Percentiles rank a stretch among this genome's conserved stretches.
Conservation (phyloP, 2,113 vertebrate species). For the Strix uralensis region DNA sequence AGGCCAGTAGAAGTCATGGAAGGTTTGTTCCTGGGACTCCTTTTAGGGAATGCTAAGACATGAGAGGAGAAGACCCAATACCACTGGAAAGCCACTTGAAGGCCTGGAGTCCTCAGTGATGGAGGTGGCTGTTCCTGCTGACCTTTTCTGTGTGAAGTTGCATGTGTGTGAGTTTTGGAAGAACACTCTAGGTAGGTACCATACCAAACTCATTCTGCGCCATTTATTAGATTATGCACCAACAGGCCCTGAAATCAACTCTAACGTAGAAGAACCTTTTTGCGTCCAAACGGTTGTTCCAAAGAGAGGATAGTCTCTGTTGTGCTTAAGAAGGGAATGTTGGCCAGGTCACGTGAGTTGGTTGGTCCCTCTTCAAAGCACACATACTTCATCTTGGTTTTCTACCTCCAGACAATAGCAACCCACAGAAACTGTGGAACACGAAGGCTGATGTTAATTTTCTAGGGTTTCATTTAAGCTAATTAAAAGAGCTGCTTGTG, state of each 20-base stretch:
- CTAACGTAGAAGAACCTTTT: rapidly evolving
- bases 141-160: neutral
- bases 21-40: neutral
- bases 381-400: neutral
- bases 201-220: neutral
- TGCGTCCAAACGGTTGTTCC: neutral
- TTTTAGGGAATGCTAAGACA: neutral
- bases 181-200: neutral
- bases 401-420: neutral
- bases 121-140: neutral
- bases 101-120: neutral
- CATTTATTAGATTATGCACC: neutral
- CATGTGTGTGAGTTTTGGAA: neutral
- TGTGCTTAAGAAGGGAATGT: neutral
- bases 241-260: neutral
- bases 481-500: neutral
- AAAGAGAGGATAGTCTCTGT: neutral
- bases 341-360: neutral
- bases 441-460: neutral
- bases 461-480: neutral
- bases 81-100: neutral
- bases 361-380: neutral
- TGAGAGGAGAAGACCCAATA: neutral
- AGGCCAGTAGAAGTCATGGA: neutral
- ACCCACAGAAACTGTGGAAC: neutral